Base-by-base conservation (phyloP, 2,797 vertebrate species). In the Pseudochirops corinnae region DNA sequence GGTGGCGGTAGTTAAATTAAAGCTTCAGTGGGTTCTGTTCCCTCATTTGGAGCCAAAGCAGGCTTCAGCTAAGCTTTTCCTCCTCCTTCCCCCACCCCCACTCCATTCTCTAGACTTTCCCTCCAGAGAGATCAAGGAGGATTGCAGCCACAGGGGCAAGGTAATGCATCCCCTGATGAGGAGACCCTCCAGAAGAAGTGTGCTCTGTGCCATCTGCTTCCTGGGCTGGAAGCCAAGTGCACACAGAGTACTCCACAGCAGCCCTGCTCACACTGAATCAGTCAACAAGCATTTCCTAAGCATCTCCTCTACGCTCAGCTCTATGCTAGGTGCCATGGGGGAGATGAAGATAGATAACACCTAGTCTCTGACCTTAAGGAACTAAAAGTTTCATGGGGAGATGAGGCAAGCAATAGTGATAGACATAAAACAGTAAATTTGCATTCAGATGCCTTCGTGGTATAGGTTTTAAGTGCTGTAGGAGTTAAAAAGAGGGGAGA, bases 11-110 rank as follows among this genome's bases (percentile, higher is more conserved):
- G 87, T 93, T 91, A 7, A 96, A 87, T 93, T 21, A 91, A 95
- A 94, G 58, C 29, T 90, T 9, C 3, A 24, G 55, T 62, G 46
- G 39, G 55, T 29, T 97, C 7, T n/a, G n/a, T 46, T 91, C 10
- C 55, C 5, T 94, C 56, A 90, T 93, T 94, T 94, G 94, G 91
- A 29, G 95, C 94, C 24, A 52, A 92, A 39, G 87, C 93, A 56
- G 55, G 21, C 96, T 96, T 96, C 90, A 95, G 28, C 56, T 92
- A 55, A 95, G 60, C 31, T 56, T 55, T 74, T 96, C 53, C 33
- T 93, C 16, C 28, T 14, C 2, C 92, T 91, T 62, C 55, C 28
- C 52, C 7, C 21, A 5, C 10, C 6, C 1, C 26, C 39, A 2
- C 11, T 46, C n/a, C 33, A 57, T 46, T 82, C 39, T 33, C 94